Percentiles rank a stretch among this genome's conserved stretches.
Evolutionary conservation across 2,113 vertebrate species (phyloP).

Genomic region (Craseonycteris thonglongyai): DNA sequence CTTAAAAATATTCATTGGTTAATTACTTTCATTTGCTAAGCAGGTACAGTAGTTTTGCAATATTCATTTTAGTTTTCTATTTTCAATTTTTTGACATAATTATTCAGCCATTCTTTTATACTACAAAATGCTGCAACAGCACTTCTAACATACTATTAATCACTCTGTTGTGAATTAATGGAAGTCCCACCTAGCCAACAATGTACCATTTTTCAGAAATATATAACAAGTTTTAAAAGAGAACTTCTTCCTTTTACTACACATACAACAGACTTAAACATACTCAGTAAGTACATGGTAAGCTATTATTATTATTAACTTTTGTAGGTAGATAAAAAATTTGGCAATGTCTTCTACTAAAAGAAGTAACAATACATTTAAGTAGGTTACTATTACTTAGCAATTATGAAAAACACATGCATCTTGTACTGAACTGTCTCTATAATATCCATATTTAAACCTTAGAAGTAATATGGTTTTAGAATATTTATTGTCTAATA

Average conservation of each 20-base stretch:
- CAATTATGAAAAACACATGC: not conserved
- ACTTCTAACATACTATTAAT: slow-evolving; percentile 8
- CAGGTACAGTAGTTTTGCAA: not conserved
- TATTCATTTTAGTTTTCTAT: slow-evolving; percentile 12
- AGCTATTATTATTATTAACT: not conserved
- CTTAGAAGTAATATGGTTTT: not conserved
- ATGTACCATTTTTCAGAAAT: not conserved
- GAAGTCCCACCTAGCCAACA: not conserved
- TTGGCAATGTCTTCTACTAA: not conserved
- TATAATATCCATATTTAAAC: not conserved
- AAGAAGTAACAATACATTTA: not conserved
- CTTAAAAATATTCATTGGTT: not conserved
- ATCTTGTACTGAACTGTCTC: not conserved
- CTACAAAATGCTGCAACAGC: not conserved
- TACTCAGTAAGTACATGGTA: not conserved
- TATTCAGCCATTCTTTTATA: not conserved
- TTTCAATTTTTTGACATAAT: slow-evolving; percentile 19
- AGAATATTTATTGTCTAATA: not conserved
- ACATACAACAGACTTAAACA: not conserved
- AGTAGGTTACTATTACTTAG: not conserved
- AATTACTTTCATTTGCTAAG: slow-evolving; percentile 2
- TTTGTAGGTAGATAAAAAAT: not conserved
- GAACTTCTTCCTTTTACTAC: not conserved
- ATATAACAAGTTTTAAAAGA: not conserved
- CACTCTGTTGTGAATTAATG: not conserved